Base-by-base conservation (phyloP, 2,797 vertebrate species). In the Agapornis canus region DNA sequence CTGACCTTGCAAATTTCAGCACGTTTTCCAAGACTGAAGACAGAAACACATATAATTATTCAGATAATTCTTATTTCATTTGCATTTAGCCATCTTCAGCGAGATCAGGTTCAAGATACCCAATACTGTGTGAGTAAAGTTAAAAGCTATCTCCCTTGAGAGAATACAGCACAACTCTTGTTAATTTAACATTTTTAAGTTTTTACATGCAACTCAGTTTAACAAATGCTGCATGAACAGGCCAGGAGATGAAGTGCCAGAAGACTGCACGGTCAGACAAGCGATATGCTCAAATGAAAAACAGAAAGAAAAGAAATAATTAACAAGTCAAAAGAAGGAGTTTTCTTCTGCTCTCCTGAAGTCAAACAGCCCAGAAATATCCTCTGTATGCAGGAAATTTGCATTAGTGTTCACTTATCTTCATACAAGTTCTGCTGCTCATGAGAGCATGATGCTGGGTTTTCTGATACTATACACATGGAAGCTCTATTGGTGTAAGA, bases 1-100 rank as follows among this genome's bases (percentile, higher is more conserved):
- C 64, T 92, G 96, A 97, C 94, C 95, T 89, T 94, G 78, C 94
- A 95, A 93, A 96, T 95, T 96, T 95, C 83, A 90, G 92, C 95
- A 95, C 57, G 19, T 92, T 89, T 81, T 49, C 83, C 63, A 84
- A 80, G 90, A 49, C 90, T 56, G 31, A 90, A 95, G 80, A 88
- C 51, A 83, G 85, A 96, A 95, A 85, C 59, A 90, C 48, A 72
- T 11, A 75, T 61, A 82, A 71, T 66, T 86, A 81, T 60, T 87
- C 76, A 75, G 66, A 89, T 54, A 91, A 93, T 57, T 89, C 69
- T 70, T 88, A 48, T 47, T 94, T 91, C 79, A 54, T 48, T 85
- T 45, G 31, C 43, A 65, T 61, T 90, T 68, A 92, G 35, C 49
- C 3, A 11, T 37, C 25, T 52, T 65, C 64, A 61, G 71, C 0